Percentiles rank a stretch among this genome's conserved stretches.
Evolutionary conservation across 2,888 invertebrate species (phyloP).

Genomic region (Acleris literana): DNA sequence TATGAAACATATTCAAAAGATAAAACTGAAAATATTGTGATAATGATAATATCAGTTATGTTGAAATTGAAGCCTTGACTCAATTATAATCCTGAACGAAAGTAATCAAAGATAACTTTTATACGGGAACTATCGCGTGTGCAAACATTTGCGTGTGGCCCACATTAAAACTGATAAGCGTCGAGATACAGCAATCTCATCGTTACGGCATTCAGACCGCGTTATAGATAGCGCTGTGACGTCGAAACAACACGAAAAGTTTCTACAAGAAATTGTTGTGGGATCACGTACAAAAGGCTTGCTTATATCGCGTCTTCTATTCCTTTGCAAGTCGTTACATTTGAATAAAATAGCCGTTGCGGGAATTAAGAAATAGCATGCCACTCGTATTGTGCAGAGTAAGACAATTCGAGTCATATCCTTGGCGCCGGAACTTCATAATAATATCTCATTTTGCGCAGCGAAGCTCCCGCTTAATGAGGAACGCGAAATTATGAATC

Average conservation of each 20-base stretch:
- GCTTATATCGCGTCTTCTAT: conserved; percentile 8
- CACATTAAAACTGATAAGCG: conserved; percentile 53
- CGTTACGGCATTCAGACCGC: conserved; percentile 39
- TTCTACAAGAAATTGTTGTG: background rate
- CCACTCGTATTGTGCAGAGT: conserved; percentile 24
- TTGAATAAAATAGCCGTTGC: conserved; percentile 27
- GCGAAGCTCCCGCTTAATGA: conserved; percentile 59
- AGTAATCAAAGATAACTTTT: conserved; percentile 35
- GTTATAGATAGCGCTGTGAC: conserved; percentile 15
- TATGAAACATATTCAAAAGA: background rate
- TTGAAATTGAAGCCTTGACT: conserved; percentile 26
- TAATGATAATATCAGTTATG: background rate
- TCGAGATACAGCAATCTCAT: conserved; percentile 51
- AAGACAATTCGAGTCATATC: conserved; percentile 50
- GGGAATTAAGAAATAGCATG: conserved; percentile 26
- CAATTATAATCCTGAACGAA: conserved; percentile 21
- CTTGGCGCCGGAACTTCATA: conserved; percentile 54
- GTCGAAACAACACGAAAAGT: conserved; percentile 10
- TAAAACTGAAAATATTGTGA: background rate
- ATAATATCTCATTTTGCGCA: conserved; percentile 63
- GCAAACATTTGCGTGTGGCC: conserved; percentile 56
- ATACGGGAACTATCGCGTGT: conserved; percentile 51
- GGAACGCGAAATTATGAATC: conserved; percentile 63
- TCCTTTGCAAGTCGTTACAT: conserved; percentile 18
- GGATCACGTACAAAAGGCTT: background rate